Evolutionary conservation across 1,140 invertebrate species (phyloP).

Genomic region (Temnothorax curvispinosus): DNA sequence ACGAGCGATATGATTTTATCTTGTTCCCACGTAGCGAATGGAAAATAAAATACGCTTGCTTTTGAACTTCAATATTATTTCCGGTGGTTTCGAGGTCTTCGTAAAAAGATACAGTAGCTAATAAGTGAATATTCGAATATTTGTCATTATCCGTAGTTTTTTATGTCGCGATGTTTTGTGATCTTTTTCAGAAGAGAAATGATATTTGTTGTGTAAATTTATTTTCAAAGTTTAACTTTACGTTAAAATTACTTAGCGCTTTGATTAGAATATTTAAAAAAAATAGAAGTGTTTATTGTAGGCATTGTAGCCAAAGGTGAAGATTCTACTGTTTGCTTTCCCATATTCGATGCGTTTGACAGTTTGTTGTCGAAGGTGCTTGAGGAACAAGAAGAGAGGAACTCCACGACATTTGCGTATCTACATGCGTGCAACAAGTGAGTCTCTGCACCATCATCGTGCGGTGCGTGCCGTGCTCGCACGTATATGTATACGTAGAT

Average conservation of each 20-base stretch:
- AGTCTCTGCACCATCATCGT: constrained; percentile 14
- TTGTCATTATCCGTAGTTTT: not conserved
- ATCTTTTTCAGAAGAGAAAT: not conserved
- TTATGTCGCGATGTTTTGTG: not conserved
- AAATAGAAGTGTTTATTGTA: not conserved
- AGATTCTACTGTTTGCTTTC: not conserved
- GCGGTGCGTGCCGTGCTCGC: not conserved
- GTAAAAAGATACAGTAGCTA: not conserved
- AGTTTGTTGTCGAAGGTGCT: constrained; percentile 1
- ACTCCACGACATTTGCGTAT: constrained; percentile 7
- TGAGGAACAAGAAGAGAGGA: constrained; percentile 10
- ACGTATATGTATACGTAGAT: not conserved
- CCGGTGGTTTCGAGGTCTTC: not conserved
- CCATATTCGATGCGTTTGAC: constrained; percentile 14
- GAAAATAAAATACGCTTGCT: constrained; percentile 11
- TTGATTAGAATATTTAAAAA: not conserved
- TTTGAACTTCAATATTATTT: constrained; percentile 23
- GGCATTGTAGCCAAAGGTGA: not conserved
- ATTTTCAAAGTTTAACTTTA: not conserved
- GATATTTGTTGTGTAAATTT: not conserved
- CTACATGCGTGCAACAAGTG: constrained; percentile 49
- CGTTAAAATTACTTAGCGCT: not conserved
- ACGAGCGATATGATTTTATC: constrained; percentile 34
- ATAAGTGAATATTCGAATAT: not conserved
- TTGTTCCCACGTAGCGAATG: not conserved